A percentile compares a stretch with the other conserved stretches of the same genome.
phyloP scores from a whole-genome alignment of 2,797 vertebrate species.

The Serranus cabrilla region DNA sequence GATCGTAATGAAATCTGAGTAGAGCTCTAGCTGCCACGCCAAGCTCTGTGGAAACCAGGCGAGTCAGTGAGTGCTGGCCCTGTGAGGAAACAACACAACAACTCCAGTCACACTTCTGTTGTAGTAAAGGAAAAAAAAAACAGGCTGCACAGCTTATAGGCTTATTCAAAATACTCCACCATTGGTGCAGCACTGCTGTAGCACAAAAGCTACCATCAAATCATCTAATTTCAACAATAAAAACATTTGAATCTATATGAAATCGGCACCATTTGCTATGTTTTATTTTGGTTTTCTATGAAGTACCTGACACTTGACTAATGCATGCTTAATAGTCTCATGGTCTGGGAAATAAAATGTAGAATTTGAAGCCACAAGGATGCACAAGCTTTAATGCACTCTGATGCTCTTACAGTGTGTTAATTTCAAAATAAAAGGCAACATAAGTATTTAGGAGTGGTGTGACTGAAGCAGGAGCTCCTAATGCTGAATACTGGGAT shows the following conservation, averaged over 20 bases:
- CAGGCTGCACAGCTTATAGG: not conserved
- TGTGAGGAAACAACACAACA: not conserved
- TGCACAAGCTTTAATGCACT: not conserved
- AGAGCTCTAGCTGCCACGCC: conserved; percentile 15
- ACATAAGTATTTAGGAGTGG: not conserved
- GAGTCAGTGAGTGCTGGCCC: conserved; percentile 30
- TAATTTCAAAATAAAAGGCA: not conserved
- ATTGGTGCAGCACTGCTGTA: not conserved
- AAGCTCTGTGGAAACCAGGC: conserved; percentile 28
- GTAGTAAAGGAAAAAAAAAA: not conserved
- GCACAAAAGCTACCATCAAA: not conserved
- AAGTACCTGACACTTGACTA: conserved; percentile 21
- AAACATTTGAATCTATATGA: not conserved
- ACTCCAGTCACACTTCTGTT: not conserved
- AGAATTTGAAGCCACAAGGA: not conserved
- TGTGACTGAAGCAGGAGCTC: conserved; percentile 3
- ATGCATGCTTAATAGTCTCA: conserved; percentile 19
- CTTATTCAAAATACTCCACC: not conserved
- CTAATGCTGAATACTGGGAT: conserved; percentile 21
- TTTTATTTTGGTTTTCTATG: conserved; percentile 21
- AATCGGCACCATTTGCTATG: not conserved
- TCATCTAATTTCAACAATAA: not conserved
- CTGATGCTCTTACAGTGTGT: not conserved
- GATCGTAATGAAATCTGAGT: conserved; percentile 47
- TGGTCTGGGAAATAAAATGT: not conserved